Percentiles rank a stretch among this genome's conserved stretches.
phyloP scores from a whole-genome alignment of 2,888 invertebrate genomes.

The Palloptera scutellata region DNA sequence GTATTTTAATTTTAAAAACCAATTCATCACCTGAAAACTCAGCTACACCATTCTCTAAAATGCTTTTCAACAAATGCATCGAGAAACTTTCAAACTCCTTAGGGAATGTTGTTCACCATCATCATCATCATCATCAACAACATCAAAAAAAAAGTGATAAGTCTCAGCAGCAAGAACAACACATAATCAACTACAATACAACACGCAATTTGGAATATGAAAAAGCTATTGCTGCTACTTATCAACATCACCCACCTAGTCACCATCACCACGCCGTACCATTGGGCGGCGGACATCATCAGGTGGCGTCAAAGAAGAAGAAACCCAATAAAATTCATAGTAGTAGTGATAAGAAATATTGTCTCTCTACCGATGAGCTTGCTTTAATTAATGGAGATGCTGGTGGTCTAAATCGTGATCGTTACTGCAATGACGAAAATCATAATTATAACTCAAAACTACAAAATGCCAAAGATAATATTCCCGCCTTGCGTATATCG shows the following conservation, averaged over 20 bases:
- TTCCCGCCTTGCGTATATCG: constrained; percentile 22
- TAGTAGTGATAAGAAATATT: constrained; percentile 35
- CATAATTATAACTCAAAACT: neutral
- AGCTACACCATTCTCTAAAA: constrained; percentile 38
- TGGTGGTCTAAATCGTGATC: too few species aligned
- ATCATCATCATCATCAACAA: constrained; percentile 33
- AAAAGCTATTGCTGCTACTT: constrained; percentile 54
- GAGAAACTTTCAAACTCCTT: constrained; percentile 56
- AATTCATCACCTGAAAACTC: constrained; percentile 18
- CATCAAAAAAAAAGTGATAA: constrained; percentile 18
- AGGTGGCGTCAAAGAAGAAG: constrained; percentile 38
- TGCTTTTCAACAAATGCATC: constrained; percentile 62
- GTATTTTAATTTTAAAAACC: too few species aligned
- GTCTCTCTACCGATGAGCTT: constrained; percentile 40
- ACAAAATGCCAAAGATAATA: constrained; percentile 28
- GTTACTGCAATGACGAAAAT: neutral
- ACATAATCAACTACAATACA: constrained; percentile 20
- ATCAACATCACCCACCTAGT: constrained; percentile 37
- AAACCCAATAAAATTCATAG: constrained; percentile 37
- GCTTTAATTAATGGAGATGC: constrained; percentile 34
- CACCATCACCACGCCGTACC: too few species aligned
- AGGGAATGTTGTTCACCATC: constrained; percentile 24
- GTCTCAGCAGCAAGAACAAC: constrained; percentile 32
- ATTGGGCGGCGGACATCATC: constrained; percentile 11
- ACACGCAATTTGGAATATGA: constrained; percentile 57